These are phyloP conservation scores for Priocnemis perturbator DNA, from an alignment of 2,888 invertebrate genomes.

Conservation along the genomic window DNA sequence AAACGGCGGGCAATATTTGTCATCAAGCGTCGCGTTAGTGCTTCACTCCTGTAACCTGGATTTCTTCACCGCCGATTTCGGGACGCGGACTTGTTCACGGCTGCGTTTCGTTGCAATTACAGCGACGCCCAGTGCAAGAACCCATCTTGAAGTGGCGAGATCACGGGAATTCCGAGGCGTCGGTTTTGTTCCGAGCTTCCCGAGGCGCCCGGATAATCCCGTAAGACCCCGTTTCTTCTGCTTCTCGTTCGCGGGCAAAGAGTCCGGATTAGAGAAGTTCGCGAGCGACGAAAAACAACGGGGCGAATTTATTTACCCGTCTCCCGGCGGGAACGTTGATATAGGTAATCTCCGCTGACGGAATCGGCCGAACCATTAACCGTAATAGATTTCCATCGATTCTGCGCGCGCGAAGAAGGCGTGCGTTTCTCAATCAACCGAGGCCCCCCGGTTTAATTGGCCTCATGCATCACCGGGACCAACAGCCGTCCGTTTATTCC, in stretches of 20 bases:
- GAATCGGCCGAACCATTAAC: neutral
- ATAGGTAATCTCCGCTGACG: neutral
- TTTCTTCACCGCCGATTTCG: too few relatives aligned
- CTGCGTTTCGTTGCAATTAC: neutral
- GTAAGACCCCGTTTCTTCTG: conserved; percentile 15
- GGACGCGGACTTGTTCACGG: too few relatives aligned
- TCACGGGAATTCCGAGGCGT: neutral
- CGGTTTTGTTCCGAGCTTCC: conserved; percentile 17
- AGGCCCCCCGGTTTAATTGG: too few relatives aligned
- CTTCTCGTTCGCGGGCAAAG: conserved; percentile 2
- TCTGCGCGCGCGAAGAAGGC: too few relatives aligned
- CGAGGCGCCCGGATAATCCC: conserved; percentile 18
- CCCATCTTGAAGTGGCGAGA: neutral
- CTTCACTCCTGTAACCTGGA: too few relatives aligned
- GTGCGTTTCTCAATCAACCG: too few relatives aligned
- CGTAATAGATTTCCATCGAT: too few relatives aligned
- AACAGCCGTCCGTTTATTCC: too few relatives aligned
- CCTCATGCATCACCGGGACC: too few relatives aligned
- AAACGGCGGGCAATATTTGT: too few relatives aligned
- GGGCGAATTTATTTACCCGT: conserved; percentile 11
- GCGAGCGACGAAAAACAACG: neutral
- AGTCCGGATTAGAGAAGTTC: conserved; percentile 4
- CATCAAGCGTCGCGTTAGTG: too few relatives aligned
- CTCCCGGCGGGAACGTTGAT: neutral
- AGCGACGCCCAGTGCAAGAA: neutral